A percentile compares a stretch with the other conserved stretches of the same genome.
phyloP scores from a whole-genome alignment of 2,797 vertebrate genomes.

The Rhinoraja longicauda region DNA sequence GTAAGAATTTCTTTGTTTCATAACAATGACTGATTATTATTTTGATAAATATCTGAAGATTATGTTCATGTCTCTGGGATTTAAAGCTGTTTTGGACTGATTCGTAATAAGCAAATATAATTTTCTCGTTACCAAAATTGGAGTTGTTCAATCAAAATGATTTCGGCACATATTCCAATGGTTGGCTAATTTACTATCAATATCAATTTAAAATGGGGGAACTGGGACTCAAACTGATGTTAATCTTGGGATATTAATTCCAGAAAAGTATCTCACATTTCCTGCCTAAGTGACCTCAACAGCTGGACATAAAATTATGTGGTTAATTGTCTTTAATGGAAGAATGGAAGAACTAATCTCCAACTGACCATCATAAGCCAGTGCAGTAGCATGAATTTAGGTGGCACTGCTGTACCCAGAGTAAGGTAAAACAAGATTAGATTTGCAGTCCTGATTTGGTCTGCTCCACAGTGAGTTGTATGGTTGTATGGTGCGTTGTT shows the following conservation, averaged over 20 bases:
- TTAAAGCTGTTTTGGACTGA: not conserved
- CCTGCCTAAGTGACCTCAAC: not conserved
- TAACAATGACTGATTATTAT: not conserved
- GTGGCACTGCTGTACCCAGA: not conserved
- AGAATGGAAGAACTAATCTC: not conserved
- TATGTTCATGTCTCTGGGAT: not conserved
- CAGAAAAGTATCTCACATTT: not conserved
- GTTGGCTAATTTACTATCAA: not conserved
- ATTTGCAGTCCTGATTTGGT: no score
- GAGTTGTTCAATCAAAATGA: not conserved
- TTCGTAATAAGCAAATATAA: no score
- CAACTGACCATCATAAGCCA: not conserved
- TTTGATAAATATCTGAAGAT: not conserved
- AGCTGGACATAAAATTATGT: not conserved
- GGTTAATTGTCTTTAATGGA: not conserved
- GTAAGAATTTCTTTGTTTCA: no score
- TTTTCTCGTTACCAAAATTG: not conserved
- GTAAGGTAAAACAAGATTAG: not conserved
- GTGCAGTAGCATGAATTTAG: not conserved
- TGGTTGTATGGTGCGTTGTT: no score
- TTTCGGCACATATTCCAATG: not conserved
- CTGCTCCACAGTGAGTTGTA: not conserved
- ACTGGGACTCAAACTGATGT: not conserved
- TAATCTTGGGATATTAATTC: slow-evolving; percentile 3
- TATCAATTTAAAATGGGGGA: not conserved